Conservation (phyloP, 1,140 invertebrate genomes). For the Olivierus martensii region DNA sequence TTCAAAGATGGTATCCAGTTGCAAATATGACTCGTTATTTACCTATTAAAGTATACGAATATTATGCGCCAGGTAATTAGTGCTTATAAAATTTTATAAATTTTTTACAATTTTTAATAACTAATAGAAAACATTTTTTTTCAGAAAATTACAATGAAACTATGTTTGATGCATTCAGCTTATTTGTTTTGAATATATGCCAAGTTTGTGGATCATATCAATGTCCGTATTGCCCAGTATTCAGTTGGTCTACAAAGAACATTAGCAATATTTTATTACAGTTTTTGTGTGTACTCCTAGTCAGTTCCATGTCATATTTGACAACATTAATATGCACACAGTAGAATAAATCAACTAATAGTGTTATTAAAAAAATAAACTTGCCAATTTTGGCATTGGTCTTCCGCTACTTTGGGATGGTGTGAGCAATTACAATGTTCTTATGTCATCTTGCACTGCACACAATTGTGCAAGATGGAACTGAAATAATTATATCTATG, state of each 20-base stretch:
- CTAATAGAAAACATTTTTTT: slow-evolving; percentile 7
- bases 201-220: slow-evolving; percentile 97
- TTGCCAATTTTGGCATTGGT: no score
- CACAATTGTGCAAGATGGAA: no score
- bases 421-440: no score
- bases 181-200: slow-evolving; percentile 85
- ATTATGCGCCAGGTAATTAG: slow-evolving; percentile 83
- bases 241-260: slow-evolving; percentile 37
- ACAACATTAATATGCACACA: no score
- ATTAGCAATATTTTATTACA: no score
- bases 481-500: no score
- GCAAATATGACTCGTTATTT: slow-evolving; percentile 91
- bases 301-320: no score
- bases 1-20: slow-evolving; percentile 88
- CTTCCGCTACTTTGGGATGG: no score
- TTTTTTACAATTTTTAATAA: neutral
- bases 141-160: slow-evolving; percentile 86
- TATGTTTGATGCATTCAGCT: slow-evolving; percentile 75
- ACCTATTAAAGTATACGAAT: slow-evolving; percentile 82
- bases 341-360: no score
- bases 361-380: no score
- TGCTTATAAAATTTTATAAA: neutral
- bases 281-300: no score
- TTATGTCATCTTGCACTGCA: no score
- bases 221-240: slow-evolving; percentile 91